Percentiles rank a stretch among this genome's conserved stretches.
Evolutionary conservation across 2,797 vertebrate genomes (phyloP).

Genomic region (Botia almorhae): DNA sequence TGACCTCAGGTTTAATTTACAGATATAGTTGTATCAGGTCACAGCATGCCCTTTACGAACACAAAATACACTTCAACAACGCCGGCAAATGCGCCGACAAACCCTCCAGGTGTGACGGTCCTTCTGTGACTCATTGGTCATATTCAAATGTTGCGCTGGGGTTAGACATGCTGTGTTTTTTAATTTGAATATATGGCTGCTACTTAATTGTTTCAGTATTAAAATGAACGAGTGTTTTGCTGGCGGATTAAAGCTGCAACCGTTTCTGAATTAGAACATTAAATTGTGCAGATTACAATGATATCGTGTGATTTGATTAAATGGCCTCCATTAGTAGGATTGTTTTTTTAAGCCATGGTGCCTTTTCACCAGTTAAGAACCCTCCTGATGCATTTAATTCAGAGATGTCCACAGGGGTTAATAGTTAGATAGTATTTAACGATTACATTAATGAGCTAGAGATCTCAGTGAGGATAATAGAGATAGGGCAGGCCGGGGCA

Average conservation of each 20-base stretch:
- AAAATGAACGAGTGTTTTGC: slow-evolving; percentile 1
- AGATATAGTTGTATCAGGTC: slow-evolving; percentile 43
- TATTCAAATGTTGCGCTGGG: slow-evolving; percentile 31
- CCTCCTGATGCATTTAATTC: background rate
- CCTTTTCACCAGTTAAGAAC: slow-evolving; percentile 5
- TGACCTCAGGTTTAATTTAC: slow-evolving; percentile 50
- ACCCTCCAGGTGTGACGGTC: slow-evolving; percentile 35
- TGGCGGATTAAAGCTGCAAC: background rate
- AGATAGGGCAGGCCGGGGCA: background rate
- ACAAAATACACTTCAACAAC: slow-evolving; percentile 23
- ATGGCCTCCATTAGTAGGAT: slow-evolving; percentile 13
- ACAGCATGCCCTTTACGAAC: slow-evolving; percentile 23
- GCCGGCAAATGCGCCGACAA: background rate
- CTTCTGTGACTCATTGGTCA: slow-evolving; percentile 48
- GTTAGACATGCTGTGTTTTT: slow-evolving; percentile 39
- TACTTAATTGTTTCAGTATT: background rate
- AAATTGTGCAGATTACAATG: slow-evolving; percentile 13
- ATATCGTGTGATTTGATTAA: slow-evolving; percentile 12
- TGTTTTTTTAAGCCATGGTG: slow-evolving; percentile 25
- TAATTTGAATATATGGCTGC: slow-evolving; percentile 27
- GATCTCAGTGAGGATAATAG: slow-evolving; percentile 2
- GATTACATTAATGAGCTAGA: slow-evolving; percentile 31
- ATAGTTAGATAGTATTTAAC: slow-evolving; percentile 31
- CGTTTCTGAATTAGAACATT: slow-evolving; percentile 15
- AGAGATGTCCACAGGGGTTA: slow-evolving; percentile 21